Evolutionary conservation across 2,113 vertebrate genomes (phyloP).

Genomic region (Carlito syrichta): DNA sequence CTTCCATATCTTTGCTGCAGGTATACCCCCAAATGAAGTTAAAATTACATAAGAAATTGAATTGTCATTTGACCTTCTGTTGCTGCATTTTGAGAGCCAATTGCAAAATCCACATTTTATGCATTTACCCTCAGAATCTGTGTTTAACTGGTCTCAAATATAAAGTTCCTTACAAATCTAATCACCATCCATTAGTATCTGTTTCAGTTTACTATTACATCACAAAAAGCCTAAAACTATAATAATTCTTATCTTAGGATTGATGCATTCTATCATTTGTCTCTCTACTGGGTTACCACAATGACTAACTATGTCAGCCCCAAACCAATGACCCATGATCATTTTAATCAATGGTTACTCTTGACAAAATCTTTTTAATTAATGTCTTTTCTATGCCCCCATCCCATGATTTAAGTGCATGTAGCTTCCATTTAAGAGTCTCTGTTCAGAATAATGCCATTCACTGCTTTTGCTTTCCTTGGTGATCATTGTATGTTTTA

Average conservation of each 20-base stretch:
- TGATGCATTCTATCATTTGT: not conserved
- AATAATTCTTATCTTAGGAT: not conserved
- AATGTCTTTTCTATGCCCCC: accelerated
- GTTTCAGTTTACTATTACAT: accelerated
- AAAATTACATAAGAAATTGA: not conserved
- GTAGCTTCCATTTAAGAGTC: accelerated
- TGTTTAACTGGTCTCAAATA: not conserved
- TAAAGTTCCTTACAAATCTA: not conserved
- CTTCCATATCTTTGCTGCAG: not conserved
- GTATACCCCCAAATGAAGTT: not conserved
- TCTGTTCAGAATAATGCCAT: not conserved
- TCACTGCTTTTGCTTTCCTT: not conserved
- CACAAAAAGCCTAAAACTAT: accelerated
- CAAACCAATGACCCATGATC: not conserved
- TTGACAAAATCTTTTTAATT: not conserved
- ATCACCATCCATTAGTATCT: accelerated
- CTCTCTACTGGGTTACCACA: not conserved
- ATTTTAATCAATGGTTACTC: not conserved
- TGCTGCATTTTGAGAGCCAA: not conserved
- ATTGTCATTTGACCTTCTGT: not conserved
- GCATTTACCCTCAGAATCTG: not conserved
- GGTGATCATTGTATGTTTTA: accelerated
- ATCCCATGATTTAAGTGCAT: no score
- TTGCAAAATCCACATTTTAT: not conserved
- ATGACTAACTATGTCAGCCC: not conserved